A percentile compares a stretch with the other conserved stretches of the same genome.
These are phyloP conservation scores for Nephrotoma appendiculata DNA, from an alignment of 2,888 invertebrate species.

Conservation along the genomic window DNA sequence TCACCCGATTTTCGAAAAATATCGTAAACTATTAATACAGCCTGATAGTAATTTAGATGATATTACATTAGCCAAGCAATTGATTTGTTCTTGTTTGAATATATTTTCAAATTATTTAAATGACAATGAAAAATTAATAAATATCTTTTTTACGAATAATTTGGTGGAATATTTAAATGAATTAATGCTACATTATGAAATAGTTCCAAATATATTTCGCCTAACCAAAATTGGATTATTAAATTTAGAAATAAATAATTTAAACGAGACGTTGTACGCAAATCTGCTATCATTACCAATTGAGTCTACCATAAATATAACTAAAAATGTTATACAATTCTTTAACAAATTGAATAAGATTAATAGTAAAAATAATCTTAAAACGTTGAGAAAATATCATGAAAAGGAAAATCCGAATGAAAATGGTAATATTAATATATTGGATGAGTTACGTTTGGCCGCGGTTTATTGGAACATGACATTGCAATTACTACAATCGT, in stretches of 20 bases:
- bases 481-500: conserved; percentile 25
- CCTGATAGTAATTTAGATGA: background rate
- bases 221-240: conserved; percentile 26
- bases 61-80: background rate
- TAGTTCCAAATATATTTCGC: conserved; percentile 19
- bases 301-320: conserved; percentile 12
- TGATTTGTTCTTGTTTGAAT: conserved; percentile 25
- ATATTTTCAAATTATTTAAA: conserved; percentile 28
- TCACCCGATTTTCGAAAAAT: conserved; percentile 25
- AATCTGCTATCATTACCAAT: conserved; percentile 25
- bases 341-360: conserved; percentile 2
- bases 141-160: conserved; percentile 27
- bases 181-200: conserved; percentile 20
- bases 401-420: background rate
- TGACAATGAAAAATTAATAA: conserved; percentile 24
- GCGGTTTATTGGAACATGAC: conserved; percentile 29
- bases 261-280: conserved; percentile 21
- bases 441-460: conserved; percentile 13
- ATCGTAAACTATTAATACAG: conserved; percentile 15
- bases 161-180: conserved; percentile 28
- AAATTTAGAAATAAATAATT: conserved; percentile 12
- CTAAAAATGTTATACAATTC: conserved; percentile 8
- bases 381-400: background rate
- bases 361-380: background rate
- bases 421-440: background rate